A percentile compares a stretch with the other conserved stretches of the same genome.
phyloP scores from a whole-genome alignment of 2,888 invertebrate species.

The Microplitis deprimator region DNA sequence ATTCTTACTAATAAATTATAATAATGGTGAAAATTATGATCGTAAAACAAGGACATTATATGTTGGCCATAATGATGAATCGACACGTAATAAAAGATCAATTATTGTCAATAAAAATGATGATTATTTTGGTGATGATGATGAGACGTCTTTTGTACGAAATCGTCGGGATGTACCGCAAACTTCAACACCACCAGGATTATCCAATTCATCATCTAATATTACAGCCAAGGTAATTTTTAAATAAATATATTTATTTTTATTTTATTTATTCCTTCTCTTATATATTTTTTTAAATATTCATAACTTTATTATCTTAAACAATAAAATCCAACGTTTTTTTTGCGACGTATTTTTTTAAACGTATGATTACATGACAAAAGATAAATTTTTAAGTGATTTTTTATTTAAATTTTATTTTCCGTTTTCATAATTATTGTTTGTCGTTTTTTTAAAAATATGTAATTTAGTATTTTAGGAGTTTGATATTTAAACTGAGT shows the following conservation, averaged over 20 bases:
- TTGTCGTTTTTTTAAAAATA: too few species aligned
- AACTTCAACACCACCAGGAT: conserved; percentile 29
- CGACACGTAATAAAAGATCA: conserved; percentile 44
- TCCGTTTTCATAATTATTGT: too few species aligned
- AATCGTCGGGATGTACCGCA: conserved; percentile 57
- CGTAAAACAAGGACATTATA: conserved; percentile 57
- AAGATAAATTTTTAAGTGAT: neutral
- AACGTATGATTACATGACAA: neutral
- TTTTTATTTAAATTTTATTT: neutral
- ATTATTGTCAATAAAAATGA: conserved; percentile 55
- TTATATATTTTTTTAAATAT: conserved; percentile 6
- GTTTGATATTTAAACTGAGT: neutral
- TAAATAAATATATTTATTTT: conserved; percentile 3
- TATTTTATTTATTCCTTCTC: neutral
- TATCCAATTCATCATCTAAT: conserved; percentile 50
- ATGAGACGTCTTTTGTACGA: conserved; percentile 59
- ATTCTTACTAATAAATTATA: conserved; percentile 57
- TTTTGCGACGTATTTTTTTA: neutral
- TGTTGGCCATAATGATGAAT: conserved; percentile 49
- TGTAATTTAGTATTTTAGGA: too few species aligned
- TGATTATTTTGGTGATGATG: conserved; percentile 46
- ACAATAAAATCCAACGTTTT: neutral
- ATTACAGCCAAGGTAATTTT: conserved; percentile 63
- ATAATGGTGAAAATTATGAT: conserved; percentile 59
- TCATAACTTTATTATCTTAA: neutral